Conservation (phyloP, 2,888 invertebrate genomes). For the Troides helena region DNA sequence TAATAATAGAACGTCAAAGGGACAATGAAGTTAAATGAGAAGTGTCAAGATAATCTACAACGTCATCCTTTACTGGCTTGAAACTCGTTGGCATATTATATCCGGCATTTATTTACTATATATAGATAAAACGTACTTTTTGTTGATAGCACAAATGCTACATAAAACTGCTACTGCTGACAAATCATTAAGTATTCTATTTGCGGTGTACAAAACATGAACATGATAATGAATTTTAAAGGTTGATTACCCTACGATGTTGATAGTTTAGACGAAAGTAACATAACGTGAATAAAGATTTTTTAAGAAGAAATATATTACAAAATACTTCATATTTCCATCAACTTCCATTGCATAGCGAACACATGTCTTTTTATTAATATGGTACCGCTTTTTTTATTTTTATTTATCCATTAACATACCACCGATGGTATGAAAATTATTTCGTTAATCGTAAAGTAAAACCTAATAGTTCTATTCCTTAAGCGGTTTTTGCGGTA, state of each 20-base stretch:
- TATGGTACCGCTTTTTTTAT: too few relatives aligned
- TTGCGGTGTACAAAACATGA: slow-evolving; percentile 2
- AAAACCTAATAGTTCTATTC: too few relatives aligned
- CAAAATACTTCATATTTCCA: too few relatives aligned
- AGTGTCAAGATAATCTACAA: slow-evolving; percentile 20
- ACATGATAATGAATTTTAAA: slow-evolving; percentile 11
- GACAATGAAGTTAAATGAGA: slow-evolving; percentile 18
- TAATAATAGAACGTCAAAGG: slow-evolving; percentile 19
- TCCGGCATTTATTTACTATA: background rate
- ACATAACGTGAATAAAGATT: too few relatives aligned
- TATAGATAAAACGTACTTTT: background rate
- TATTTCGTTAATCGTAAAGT: too few relatives aligned
- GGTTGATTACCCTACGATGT: background rate
- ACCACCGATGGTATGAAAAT: too few relatives aligned
- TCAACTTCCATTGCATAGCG: too few relatives aligned
- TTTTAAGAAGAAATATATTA: too few relatives aligned
- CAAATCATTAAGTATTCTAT: slow-evolving; percentile 2
- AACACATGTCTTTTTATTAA: too few relatives aligned
- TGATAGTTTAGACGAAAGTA: background rate
- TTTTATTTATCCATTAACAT: too few relatives aligned
- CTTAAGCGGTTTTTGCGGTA: too few relatives aligned
- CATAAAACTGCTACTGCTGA: background rate
- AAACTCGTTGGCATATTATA: background rate
- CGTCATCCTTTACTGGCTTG: slow-evolving; percentile 9
- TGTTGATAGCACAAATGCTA: background rate